Evolutionary conservation across 1,140 invertebrate genomes (phyloP).

Genomic region (Neomicropteryx cornuta): DNA sequence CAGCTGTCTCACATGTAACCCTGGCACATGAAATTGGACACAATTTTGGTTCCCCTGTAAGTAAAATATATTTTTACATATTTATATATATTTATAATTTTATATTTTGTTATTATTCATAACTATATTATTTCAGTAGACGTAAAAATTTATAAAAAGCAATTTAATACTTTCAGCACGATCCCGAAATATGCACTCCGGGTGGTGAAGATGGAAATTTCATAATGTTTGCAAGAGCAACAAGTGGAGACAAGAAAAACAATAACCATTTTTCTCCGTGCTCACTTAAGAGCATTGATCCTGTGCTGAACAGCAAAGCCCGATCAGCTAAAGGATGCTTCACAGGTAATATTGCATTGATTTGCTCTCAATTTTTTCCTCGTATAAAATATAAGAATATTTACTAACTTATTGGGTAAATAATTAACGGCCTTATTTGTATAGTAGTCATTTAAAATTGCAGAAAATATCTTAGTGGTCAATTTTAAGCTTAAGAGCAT

Average conservation of each 20-base stretch:
- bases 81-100: background rate
- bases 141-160: too few relatives aligned
- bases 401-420: too few relatives aligned
- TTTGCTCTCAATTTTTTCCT: slow-evolving; percentile 4
- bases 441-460: too few relatives aligned
- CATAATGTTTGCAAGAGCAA: slow-evolving; percentile 95
- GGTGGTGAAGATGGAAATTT: slow-evolving; percentile 93
- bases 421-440: background rate
- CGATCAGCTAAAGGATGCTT: slow-evolving; percentile 85
- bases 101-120: slow-evolving; percentile 4
- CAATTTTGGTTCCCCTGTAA: slow-evolving; percentile 95
- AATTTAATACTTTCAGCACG: slow-evolving; percentile 63
- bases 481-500: too few relatives aligned
- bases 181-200: slow-evolving; percentile 85
- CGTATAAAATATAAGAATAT: background rate
- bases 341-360: slow-evolving; percentile 67
- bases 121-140: too few relatives aligned
- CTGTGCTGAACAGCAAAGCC: slow-evolving; percentile 87
- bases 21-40: slow-evolving; percentile 99
- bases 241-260: slow-evolving; percentile 91
- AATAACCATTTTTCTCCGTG: slow-evolving; percentile 92
- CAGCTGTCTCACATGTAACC: slow-evolving; percentile 95
- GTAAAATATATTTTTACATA: slow-evolving; percentile 18
- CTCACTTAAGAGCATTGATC: slow-evolving; percentile 89
- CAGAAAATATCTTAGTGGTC: too few relatives aligned